phyloP scores from a whole-genome alignment of 2,797 vertebrate genomes.

The Pygocentrus nattereri region DNA sequence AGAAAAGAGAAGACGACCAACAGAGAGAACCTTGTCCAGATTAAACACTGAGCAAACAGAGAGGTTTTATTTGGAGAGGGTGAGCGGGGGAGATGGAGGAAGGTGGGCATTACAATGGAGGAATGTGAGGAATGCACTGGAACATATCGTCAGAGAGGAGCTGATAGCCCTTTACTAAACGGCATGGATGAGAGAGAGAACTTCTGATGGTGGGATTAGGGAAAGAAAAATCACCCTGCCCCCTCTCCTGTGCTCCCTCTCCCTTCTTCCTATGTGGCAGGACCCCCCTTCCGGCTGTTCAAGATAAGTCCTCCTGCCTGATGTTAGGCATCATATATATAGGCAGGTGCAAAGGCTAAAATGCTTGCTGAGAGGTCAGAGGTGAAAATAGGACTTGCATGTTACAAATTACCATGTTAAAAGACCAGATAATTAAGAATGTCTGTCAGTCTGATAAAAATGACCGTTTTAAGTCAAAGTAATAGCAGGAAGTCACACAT shows the following conservation, averaged over 20 bases:
- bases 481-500: not conserved
- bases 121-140: constrained; percentile 65
- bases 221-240: not conserved
- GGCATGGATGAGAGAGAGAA: constrained; percentile 25
- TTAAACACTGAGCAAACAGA: constrained; percentile 43
- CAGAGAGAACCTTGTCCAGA: constrained; percentile 22
- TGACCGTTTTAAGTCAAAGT: not conserved
- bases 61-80: constrained; percentile 30
- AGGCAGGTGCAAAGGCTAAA: not conserved
- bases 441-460: not conserved
- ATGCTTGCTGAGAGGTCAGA: not conserved
- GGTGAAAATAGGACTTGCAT: not conserved
- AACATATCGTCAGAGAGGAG: constrained; percentile 48
- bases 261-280: not conserved
- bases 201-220: constrained; percentile 32
- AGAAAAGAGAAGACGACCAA: not conserved
- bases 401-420: not conserved
- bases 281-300: not conserved
- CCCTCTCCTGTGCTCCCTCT: not conserved
- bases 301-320: not conserved
- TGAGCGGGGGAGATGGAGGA: constrained; percentile 7
- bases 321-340: not conserved
- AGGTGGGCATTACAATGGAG: constrained; percentile 46
- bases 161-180: constrained; percentile 41
- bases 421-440: not conserved